Conservation (phyloP, 2,797 vertebrate genomes). For the Luscinia megarhynchos region DNA sequence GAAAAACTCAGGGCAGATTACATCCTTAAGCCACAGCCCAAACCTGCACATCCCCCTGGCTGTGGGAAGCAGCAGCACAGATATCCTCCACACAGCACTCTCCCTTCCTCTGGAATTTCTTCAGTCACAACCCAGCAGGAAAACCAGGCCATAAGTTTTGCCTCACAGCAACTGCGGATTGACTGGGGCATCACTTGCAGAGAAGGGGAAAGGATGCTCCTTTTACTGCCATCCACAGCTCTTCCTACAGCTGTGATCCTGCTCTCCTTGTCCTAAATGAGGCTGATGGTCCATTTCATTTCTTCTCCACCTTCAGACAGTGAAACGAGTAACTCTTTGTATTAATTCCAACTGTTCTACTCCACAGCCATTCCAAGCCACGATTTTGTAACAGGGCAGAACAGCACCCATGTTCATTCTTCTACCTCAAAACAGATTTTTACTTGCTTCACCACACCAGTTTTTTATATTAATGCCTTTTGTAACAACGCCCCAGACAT, state of each 20-base stretch:
- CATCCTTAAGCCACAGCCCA: not conserved
- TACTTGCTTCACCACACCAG: not conserved
- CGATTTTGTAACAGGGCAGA: not conserved
- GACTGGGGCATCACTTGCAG: not conserved
- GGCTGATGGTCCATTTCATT: not conserved
- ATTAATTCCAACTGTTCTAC: not conserved
- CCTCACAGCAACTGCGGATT: not conserved
- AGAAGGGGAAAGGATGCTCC: not conserved
- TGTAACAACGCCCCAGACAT: rapidly evolving
- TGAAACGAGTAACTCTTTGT: not conserved
- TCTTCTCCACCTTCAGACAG: not conserved
- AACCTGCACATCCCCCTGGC: not conserved
- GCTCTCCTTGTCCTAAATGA: not conserved
- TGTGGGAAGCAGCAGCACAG: not conserved
- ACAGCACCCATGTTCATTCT: not conserved
- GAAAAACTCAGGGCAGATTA: not conserved
- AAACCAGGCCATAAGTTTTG: not conserved
- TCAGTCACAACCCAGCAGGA: not conserved
- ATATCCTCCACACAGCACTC: not conserved
- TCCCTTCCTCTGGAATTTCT: not conserved
- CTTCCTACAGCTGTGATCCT: not conserved
- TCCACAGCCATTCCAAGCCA: not conserved
- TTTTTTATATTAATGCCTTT: not conserved
- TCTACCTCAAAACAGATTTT: not conserved
- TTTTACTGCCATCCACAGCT: not conserved